Evolutionary conservation across 2,888 invertebrate genomes (phyloP).

Genomic region (Eupeodes latifasciatus): DNA sequence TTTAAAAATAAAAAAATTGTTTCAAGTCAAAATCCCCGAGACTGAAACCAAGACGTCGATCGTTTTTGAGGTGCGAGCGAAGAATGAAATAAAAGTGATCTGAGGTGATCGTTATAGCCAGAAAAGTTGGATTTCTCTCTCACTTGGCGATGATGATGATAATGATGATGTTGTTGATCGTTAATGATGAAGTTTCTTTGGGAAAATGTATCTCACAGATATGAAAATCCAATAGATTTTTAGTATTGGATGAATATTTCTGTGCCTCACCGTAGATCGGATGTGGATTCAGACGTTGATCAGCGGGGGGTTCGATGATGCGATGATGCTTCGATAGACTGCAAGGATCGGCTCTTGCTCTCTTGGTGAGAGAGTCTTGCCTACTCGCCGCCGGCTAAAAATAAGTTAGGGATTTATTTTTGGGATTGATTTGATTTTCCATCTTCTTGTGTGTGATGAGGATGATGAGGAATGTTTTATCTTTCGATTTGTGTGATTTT

Average conservation of each 20-base stretch:
- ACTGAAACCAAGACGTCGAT: constrained; percentile 93
- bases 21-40: constrained; percentile 85
- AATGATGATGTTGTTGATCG: not conserved
- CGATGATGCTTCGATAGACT: constrained; percentile 42
- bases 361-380: constrained; percentile 26
- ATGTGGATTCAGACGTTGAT: constrained; percentile 17
- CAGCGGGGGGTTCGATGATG: constrained; percentile 49
- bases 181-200: constrained; percentile 26
- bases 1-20: constrained; percentile 81
- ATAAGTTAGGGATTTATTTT: constrained; percentile 68
- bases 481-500: constrained; percentile 47
- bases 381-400: constrained; percentile 52
- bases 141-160: not conserved
- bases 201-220: constrained; percentile 54
- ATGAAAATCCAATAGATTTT: constrained; percentile 21
- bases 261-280: constrained; percentile 63
- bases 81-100: constrained; percentile 87
- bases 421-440: constrained; percentile 73
- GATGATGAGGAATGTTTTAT: constrained; percentile 62
- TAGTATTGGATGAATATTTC: constrained; percentile 57
- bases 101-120: constrained; percentile 82
- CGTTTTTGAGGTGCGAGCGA: constrained; percentile 96
- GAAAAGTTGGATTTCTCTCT: constrained; percentile 62
- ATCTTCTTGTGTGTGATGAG: constrained; percentile 40
- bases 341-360: constrained; percentile 57